Evolutionary conservation across 2,797 vertebrate species (phyloP), one percentile per base, ranked within the genome.

Genomic region (Astyanax mexicanus): DNA sequence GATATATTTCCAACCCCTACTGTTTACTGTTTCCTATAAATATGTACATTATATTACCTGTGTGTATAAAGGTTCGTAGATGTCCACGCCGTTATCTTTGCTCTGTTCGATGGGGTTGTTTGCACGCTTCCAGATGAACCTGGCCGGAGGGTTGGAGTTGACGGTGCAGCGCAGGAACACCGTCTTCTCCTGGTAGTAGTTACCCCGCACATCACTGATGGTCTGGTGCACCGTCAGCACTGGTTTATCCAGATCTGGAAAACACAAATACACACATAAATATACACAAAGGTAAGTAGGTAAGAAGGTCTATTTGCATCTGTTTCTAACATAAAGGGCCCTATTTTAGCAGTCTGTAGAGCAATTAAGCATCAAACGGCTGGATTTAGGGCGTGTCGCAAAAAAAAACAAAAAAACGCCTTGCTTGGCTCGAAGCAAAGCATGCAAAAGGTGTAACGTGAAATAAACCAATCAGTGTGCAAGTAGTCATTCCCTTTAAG

Each of bases 131-230:
- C 98, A 99, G 91, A 98, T 98, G 89, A 99, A 99, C 64, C 97
- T 95, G 2, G 97, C 98, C 0, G 97, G 97, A 0, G 97, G 98
- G 91, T 99, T 99, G 84, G 97, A 98, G 92, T 96, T 98, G 84
- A 99, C 97, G 0, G 97, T 98, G 84, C 98, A 99, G 78, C 98
- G 96, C 37, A 99, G 93, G 84, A 99, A 99, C 81, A 99, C 98
- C 0, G 98, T 99, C 91, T 98, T 98, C 90, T 99, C 98, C 85
- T 98, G 97, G 89, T 99, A 99, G 90, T 98, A 99, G 86, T 95
- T 98, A 72, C 96, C 97, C 0, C 97, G 94, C 2, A 98, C 97
- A 0, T 99, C 97, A 0, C 96, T 98, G 86, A 98, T 97, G 3
- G 97, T 99, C 94, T 98, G 98, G 83, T 99, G 98, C 49, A 99